Evolutionary conservation across 2,797 vertebrate genomes (phyloP).

Genomic region (Eospalax fontanierii): DNA sequence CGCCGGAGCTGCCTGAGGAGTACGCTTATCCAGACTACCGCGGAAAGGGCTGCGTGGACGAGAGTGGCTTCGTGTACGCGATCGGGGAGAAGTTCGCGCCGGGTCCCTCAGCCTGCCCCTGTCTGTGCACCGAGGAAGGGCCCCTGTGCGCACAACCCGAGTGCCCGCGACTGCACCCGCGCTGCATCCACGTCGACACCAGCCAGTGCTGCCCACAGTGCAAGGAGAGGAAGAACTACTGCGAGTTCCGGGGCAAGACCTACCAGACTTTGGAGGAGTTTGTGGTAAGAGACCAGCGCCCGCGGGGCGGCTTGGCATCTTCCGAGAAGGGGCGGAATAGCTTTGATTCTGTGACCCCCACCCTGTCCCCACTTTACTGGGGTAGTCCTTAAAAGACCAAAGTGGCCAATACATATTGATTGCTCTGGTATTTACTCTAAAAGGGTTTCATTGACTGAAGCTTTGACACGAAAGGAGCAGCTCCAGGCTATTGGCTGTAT

Average conservation of each 20-base stretch:
- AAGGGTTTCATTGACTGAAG: constrained; percentile 5
- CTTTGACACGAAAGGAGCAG: rapidly evolving
- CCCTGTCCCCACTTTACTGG: background rate
- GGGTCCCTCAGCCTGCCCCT: constrained; percentile 97
- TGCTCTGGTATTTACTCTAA: constrained; percentile 58
- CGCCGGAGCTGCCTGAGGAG: constrained; percentile 95
- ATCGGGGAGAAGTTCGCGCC: constrained; percentile 98
- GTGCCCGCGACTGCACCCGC: constrained; percentile 97
- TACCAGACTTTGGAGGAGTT: constrained; percentile 98
- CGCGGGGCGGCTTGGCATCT: rapidly evolving
- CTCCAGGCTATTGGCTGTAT: background rate
- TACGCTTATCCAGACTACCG: constrained; percentile 98
- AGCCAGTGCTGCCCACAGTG: constrained; percentile 99
- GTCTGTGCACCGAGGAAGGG: constrained; percentile 99
- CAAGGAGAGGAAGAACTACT: constrained; percentile 98
- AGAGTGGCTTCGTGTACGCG: constrained; percentile 98
- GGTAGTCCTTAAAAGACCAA: constrained; percentile 59
- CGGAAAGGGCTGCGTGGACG: constrained; percentile 99
- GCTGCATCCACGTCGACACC: constrained; percentile 97
- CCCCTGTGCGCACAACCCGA: constrained; percentile 97
- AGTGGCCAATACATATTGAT: background rate
- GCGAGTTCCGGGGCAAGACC: constrained; percentile 96
- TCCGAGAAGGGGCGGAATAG: background rate
- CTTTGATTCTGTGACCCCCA: background rate
- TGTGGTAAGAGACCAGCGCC: constrained; percentile 93